Conservation (phyloP, 2,888 invertebrate genomes). For the Papilio gigon region DNA sequence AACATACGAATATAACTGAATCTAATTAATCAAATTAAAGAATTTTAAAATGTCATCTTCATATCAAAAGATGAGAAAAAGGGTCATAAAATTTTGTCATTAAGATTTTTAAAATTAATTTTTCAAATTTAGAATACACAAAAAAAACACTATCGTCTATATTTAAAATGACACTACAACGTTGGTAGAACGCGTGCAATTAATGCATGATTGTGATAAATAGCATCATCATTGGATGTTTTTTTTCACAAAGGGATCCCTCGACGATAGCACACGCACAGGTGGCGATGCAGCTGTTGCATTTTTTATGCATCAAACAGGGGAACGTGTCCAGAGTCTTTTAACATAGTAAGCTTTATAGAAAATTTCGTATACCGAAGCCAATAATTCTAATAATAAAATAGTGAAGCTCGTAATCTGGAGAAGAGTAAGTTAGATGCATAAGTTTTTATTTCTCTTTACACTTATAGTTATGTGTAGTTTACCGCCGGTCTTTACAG, state of each 20-base stretch:
- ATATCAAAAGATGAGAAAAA: too few species aligned
- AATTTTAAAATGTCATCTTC: background rate
- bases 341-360: too few species aligned
- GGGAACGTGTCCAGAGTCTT: too few species aligned
- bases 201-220: conserved; percentile 12
- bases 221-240: background rate
- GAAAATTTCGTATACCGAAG: conserved; percentile 2
- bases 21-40: background rate
- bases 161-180: background rate
- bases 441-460: background rate
- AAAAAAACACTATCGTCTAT: too few species aligned
- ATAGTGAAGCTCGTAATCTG: background rate
- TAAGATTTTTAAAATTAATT: too few species aligned
- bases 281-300: conserved; percentile 14
- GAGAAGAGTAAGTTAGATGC: background rate
- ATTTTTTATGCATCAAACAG: conserved; percentile 11
- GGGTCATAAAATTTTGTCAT: too few species aligned
- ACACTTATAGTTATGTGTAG: background rate
- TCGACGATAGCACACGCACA: conserved; percentile 1
- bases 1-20: background rate
- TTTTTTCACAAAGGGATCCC: conserved; percentile 10
- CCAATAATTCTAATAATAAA: conserved; percentile 1
- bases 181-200: background rate
- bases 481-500: too few species aligned
- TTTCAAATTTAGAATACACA: too few species aligned